phyloP scores from a whole-genome alignment of 2,797 vertebrate species.

The Etheostoma perlongum region DNA sequence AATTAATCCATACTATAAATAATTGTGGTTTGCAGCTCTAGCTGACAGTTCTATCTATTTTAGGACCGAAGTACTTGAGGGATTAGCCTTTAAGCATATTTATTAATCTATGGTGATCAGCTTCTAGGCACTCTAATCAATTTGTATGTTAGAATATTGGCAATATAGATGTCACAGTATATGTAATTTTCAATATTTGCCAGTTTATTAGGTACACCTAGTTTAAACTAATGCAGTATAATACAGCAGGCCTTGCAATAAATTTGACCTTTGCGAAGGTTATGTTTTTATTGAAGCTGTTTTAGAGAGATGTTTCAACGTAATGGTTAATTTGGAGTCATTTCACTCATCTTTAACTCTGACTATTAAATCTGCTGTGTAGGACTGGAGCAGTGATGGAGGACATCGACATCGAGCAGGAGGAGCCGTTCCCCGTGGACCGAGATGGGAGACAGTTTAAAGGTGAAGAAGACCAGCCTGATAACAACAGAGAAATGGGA shows the following conservation, averaged over 20 bases:
- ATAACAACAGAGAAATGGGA: constrained; percentile 28
- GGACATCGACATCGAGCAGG: constrained; percentile 71
- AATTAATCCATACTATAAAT: neutral
- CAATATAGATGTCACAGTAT: neutral
- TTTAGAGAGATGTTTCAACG: neutral
- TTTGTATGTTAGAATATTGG: neutral
- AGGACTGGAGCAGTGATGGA: constrained; percentile 65
- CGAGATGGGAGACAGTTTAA: constrained; percentile 25
- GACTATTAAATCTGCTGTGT: neutral
- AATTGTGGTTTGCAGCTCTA: neutral
- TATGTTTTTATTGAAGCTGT: neutral
- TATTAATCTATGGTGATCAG: neutral
- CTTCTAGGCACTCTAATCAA: neutral
- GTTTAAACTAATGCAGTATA: neutral
- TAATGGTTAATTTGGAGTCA: neutral
- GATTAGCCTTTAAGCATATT: neutral
- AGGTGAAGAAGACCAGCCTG: neutral
- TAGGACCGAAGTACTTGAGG: neutral
- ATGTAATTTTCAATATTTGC: neutral
- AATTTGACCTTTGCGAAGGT: neutral
- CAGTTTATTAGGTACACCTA: neutral
- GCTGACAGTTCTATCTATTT: neutral
- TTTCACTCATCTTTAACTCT: neutral
- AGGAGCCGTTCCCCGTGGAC: constrained; percentile 63
- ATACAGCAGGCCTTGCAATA: neutral